phyloP scores from a whole-genome alignment of 2,797 vertebrate genomes.

The Lates japonicus region DNA sequence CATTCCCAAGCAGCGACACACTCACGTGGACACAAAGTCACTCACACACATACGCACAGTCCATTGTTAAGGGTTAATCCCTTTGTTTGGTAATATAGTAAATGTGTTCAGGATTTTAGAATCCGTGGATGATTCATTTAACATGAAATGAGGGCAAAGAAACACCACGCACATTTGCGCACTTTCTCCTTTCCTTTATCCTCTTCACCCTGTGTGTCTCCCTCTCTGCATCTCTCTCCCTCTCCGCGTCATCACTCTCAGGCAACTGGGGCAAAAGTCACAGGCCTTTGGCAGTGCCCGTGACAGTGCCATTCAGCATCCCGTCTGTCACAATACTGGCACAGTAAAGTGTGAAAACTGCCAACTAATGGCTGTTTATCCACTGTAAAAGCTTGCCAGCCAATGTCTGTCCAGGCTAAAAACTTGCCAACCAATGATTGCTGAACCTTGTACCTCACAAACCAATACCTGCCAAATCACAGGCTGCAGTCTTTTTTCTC shows the following conservation, averaged over 20 bases:
- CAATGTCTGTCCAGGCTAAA: constrained; percentile 42
- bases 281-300: constrained; percentile 58
- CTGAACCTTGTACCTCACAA: constrained; percentile 47
- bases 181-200: not conserved
- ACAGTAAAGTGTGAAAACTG: constrained; percentile 34
- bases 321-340: constrained; percentile 75
- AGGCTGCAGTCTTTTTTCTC: constrained; percentile 30
- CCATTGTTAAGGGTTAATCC: constrained; percentile 30
- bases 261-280: constrained; percentile 73
- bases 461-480: constrained; percentile 53
- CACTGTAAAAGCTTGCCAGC: constrained; percentile 46
- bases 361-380: constrained; percentile 69
- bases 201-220: constrained; percentile 7
- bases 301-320: constrained; percentile 61
- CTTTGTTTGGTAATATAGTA: constrained; percentile 10
- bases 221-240: constrained; percentile 2
- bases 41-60: not conserved
- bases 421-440: constrained; percentile 50
- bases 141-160: constrained; percentile 9
- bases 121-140: constrained; percentile 2
- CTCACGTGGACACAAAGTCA: not conserved
- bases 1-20: not conserved
- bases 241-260: constrained; percentile 35
- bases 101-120: constrained; percentile 10
- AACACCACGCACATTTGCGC: not conserved